Evolutionary conservation across 2,797 vertebrate species (phyloP).

Genomic region (Myotis myotis): DNA sequence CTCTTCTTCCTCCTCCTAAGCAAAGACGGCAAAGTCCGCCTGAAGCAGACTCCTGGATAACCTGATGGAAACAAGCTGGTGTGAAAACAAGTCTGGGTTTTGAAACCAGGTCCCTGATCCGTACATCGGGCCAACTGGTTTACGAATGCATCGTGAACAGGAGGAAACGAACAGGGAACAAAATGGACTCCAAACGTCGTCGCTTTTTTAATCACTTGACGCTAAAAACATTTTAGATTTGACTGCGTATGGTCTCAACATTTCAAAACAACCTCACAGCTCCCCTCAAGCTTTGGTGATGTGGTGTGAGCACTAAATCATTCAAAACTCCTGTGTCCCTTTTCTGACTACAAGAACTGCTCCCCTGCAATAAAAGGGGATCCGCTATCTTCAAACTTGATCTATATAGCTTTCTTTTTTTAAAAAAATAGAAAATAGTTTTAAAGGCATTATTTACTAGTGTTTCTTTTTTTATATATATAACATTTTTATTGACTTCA

Average conservation of each 20-base stretch:
- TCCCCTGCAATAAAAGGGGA: not conserved
- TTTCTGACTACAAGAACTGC: not conserved
- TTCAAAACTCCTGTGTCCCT: not conserved
- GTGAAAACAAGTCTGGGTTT: not conserved
- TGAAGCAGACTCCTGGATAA: not conserved
- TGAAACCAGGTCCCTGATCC: accelerated
- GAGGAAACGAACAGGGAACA: not conserved
- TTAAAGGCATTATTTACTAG: not conserved
- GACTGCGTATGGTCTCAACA: not conserved
- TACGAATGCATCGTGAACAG: accelerated
- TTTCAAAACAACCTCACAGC: not conserved
- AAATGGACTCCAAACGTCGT: not conserved
- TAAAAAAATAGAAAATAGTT: not conserved
- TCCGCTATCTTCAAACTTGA: not conserved
- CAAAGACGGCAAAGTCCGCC: not conserved
- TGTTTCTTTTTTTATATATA: not conserved
- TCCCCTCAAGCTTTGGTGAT: accelerated
- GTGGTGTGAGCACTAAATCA: not conserved
- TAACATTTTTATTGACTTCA: no score
- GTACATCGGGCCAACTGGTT: not conserved
- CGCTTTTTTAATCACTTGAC: not conserved
- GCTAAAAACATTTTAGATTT: not conserved
- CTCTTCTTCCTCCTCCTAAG: not conserved
- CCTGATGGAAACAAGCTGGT: not conserved
- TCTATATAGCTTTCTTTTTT: not conserved